Conservation (phyloP, 2,113 vertebrate species). For the Odontesthes bonariensis region DNA sequence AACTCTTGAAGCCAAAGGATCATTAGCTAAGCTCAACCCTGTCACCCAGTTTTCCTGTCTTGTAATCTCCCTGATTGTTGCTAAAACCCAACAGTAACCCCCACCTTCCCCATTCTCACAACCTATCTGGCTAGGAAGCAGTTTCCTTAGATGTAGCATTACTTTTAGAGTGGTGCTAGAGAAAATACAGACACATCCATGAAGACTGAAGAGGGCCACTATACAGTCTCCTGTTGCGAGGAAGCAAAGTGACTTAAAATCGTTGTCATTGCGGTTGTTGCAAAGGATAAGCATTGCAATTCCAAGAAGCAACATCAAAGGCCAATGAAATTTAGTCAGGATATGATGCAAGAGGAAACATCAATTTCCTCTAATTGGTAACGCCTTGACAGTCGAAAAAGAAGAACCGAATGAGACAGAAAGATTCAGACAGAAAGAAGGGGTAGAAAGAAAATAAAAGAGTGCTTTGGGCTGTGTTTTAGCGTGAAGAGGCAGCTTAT, state of each 20-base stretch:
- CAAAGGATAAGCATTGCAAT: conserved; percentile 43
- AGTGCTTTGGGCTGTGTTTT: conserved; percentile 59
- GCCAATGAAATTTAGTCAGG: conserved; percentile 51
- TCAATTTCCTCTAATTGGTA: conserved; percentile 52
- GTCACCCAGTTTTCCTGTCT: neutral
- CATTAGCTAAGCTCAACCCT: conserved; percentile 9
- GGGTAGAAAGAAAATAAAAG: conserved; percentile 7
- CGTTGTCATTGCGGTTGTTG: conserved; percentile 46
- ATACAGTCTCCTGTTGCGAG: conserved; percentile 55
- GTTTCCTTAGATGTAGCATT: conserved; percentile 40
- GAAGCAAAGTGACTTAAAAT: conserved; percentile 62
- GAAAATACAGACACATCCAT: neutral
- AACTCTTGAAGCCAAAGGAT: neutral
- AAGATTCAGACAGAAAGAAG: neutral
- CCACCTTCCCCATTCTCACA: too few species aligned
- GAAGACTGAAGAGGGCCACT: neutral
- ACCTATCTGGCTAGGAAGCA: neutral
- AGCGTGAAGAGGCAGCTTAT: conserved; percentile 51
- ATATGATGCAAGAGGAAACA: conserved; percentile 56
- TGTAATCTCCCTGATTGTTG: conserved; percentile 52
- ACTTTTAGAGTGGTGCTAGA: conserved; percentile 16
- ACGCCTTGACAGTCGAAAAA: conserved; percentile 45
- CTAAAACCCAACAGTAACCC: too few species aligned
- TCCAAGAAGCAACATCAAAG: conserved; percentile 65
- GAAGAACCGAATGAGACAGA: conserved; percentile 20